Base-by-base conservation (phyloP, 1,140 invertebrate genomes). In the Oryzaephilus surinamensis region DNA sequence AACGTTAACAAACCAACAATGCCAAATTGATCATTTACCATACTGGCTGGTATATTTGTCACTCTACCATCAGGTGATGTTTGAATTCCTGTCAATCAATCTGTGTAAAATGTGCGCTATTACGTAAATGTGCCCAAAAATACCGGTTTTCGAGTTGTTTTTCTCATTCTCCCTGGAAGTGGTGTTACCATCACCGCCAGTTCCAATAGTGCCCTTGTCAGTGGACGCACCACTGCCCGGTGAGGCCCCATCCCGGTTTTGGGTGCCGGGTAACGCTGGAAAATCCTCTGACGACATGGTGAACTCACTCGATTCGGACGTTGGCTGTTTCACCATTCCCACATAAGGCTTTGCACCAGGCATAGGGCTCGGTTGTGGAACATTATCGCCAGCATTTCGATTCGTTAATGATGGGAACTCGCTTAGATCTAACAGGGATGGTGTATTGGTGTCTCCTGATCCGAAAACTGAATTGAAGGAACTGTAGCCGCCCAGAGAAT, bases 11-110 rank as follows among this genome's bases (percentile, higher is more conserved):
- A 72, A 19, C 96, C 96, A 42, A 97, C 92, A 72, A 99, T 97
- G 45, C 96, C 96, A 69, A 97, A 99, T 71, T 99, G 95, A 71
- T 99, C 97, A 50, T 87, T 90, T 38, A 99, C 91, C 95, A 99
- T 99, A 61, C 85, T 89, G 34, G 79, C 76, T 29, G 96, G 96
- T 72, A 99, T 98, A 67, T 98, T 96, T 55, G 92, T 93, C 46
- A 99, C 91, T 68, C 85, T 84, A 87, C 92, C 92, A 72, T 96
- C 92, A 32, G 87, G 83, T 57, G 80, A 87, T 42, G 90, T 95
- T 69, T 96, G 88, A 54, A 97, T 93, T 45, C 90, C 91, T 64
- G 74, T n/a, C n/a, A n/a, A n/a, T n/a, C n/a, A n/a, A n/a, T n/a
- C n/a, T n/a, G n/a, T n/a, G n/a, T n/a, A n/a, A n/a, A n/a, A n/a